A percentile compares a stretch with the other conserved stretches of the same genome.
Conservation (phyloP, 2,113 vertebrate genomes). For the Neodontobutis hainanensis region DNA sequence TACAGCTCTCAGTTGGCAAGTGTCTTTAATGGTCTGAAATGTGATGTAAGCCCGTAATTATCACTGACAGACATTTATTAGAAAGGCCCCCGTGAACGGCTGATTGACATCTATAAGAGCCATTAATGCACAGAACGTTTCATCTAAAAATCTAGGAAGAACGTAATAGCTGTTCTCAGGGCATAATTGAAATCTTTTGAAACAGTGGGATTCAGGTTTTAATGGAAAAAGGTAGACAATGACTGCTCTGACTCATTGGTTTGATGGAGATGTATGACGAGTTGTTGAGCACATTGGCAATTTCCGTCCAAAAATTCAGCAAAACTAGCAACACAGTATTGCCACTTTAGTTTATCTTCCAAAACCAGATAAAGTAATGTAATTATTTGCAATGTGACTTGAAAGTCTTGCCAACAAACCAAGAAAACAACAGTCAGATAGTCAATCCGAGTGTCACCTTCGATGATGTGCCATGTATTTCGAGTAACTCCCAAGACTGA, state of each 20-base stretch:
- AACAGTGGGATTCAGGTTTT: neutral
- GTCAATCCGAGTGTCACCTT: no score
- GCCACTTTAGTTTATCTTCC: no score
- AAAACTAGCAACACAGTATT: no score
- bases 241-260: neutral
- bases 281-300: no score
- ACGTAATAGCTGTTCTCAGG: slow-evolving; percentile 3
- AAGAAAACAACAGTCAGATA: no score
- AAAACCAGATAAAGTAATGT: no score
- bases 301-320: no score
- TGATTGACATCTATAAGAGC: slow-evolving; percentile 25
- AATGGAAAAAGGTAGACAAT: slow-evolving; percentile 3
- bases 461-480: no score
- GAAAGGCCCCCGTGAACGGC: neutral
- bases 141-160: slow-evolving; percentile 4
- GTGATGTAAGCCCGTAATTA: slow-evolving; percentile 35
- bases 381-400: no score
- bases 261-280: no score
- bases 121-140: slow-evolving; percentile 21
- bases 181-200: slow-evolving; percentile 1
- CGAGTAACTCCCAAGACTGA: slow-evolving; percentile 11
- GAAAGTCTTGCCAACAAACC: no score
- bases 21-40: slow-evolving; percentile 7
- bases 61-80: slow-evolving; percentile 24
- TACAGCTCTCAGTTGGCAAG: slow-evolving; percentile 21